Conservation (phyloP, 2,797 vertebrate genomes). For the Hephaestus fuliginosus region DNA sequence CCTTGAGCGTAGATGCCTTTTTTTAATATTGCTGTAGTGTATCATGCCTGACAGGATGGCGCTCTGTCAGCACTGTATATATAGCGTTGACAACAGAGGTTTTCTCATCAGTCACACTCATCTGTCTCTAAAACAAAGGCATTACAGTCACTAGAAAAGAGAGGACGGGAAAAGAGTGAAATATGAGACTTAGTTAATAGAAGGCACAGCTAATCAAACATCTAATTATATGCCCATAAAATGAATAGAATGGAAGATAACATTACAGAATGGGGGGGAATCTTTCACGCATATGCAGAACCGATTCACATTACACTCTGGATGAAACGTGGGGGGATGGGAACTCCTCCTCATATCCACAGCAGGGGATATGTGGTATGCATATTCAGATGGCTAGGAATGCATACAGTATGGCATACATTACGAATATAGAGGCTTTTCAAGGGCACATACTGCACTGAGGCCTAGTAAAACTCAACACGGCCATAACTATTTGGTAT, state of each 20-base stretch:
- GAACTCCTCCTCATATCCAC: slow-evolving; percentile 51
- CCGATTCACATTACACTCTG: slow-evolving; percentile 61
- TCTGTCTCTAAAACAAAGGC: slow-evolving; percentile 45
- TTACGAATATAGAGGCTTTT: slow-evolving; percentile 44
- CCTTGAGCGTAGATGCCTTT: background rate
- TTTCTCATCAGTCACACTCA: slow-evolving; percentile 13
- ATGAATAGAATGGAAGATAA: slow-evolving; percentile 57
- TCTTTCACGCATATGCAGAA: slow-evolving; percentile 63
- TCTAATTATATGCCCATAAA: slow-evolving; percentile 66
- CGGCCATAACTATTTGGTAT: background rate
- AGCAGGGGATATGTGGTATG: slow-evolving; percentile 62
- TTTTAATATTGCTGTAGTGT: background rate
- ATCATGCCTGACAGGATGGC: background rate
- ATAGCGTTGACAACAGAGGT: slow-evolving; percentile 5
- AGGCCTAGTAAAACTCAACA: slow-evolving; percentile 12
- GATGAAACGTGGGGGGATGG: slow-evolving; percentile 73
- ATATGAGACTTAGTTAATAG: slow-evolving; percentile 55
- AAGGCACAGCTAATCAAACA: slow-evolving; percentile 63
- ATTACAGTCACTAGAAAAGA: slow-evolving; percentile 21
- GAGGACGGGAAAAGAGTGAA: slow-evolving; percentile 16
- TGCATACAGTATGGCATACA: slow-evolving; percentile 58
- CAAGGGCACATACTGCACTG: slow-evolving; percentile 51
- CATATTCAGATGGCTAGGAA: slow-evolving; percentile 55
- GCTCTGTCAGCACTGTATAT: background rate
- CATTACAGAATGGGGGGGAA: slow-evolving; percentile 50